Evolutionary conservation across 2,113 vertebrate species (phyloP).

Genomic region (Cryptomyrus ogoouensis): DNA sequence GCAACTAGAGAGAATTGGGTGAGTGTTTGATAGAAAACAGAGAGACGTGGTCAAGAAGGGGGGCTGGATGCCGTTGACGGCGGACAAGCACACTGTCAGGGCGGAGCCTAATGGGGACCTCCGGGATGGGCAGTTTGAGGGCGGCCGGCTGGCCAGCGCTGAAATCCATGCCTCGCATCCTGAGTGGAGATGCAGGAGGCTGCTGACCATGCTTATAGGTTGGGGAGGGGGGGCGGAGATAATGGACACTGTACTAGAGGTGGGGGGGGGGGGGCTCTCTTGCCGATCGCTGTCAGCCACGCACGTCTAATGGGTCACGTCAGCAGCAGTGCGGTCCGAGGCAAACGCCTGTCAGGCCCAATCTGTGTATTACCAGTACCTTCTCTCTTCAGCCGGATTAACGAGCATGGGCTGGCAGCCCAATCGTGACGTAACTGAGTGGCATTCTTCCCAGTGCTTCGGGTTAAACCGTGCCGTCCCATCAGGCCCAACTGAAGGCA

Average conservation of each 20-base stretch:
- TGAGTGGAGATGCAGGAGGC: constrained; percentile 10
- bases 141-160: constrained; percentile 37
- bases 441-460: background rate
- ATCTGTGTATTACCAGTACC: constrained; percentile 46
- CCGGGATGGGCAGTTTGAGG: constrained; percentile 46
- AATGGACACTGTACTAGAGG: constrained; percentile 37
- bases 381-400: constrained; percentile 52
- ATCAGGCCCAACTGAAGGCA: background rate
- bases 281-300: constrained; percentile 41
- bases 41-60: background rate
- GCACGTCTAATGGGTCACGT: constrained; percentile 51
- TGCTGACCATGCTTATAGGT: constrained; percentile 34
- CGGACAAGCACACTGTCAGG: constrained; percentile 4
- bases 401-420: constrained; percentile 40
- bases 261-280: constrained; percentile 13
- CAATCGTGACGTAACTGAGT: background rate
- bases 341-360: constrained; percentile 52
- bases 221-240: constrained; percentile 31
- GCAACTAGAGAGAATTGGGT: background rate
- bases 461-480: constrained; percentile 39
- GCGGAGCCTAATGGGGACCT: constrained; percentile 45
- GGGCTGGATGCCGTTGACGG: background rate
- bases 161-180: constrained; percentile 32
- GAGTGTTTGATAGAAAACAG: background rate
- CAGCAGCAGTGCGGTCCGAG: constrained; percentile 39